Base-by-base conservation (phyloP, 1,140 invertebrate species). In the Ceratina japonica region DNA sequence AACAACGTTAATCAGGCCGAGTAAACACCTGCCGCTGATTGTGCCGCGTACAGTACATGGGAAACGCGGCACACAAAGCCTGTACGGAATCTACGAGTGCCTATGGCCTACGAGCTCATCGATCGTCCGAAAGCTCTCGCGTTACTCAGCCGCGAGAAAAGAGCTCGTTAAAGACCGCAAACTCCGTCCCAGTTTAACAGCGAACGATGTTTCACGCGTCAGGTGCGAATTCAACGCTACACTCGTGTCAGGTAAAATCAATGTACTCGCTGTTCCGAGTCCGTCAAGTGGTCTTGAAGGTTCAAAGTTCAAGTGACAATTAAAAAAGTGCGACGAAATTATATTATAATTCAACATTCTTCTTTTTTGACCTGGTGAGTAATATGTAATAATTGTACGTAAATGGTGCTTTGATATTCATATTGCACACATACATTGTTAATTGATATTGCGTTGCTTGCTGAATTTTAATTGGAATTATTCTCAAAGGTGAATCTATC, bases 11-110 rank as follows among this genome's bases (percentile, higher is more conserved):
- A 90, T 90, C 89, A 89, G 86, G 80, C 74, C 82, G 82, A 72
- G 89, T 86, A 89, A 89, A 90, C 87, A 90, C 83, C 87, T 89
- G 84, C 66, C 84, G 64, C 81, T 90, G 87, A 90, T 89, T 90
- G 88, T 87, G 79, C 82, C 82, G 82, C 81, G 79, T 89, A 84
- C 84, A 85, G 79, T 89, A 84, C 84, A 85, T 76, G 81, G 81
- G 80, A 81, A 88, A 86, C 82, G 81, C 75, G 70, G 69, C 68
- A 80, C 68, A 83, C 82, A 85, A 78, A 82, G 80, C 81, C 62
- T 80, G 18, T 10, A 44, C 71, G 84, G 74, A 83, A 81, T 80
- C 80, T 83, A 87, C 74, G 72, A 78, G 80, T 82, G 83, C 0
- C 37, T 44, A 10, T 8, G 37, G 37, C 37, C 37, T 44, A 44